Evolutionary conservation across 2,888 invertebrate genomes (phyloP), one percentile per base, ranked within the genome.

Genomic region (Agriopis leucophaearia): DNA sequence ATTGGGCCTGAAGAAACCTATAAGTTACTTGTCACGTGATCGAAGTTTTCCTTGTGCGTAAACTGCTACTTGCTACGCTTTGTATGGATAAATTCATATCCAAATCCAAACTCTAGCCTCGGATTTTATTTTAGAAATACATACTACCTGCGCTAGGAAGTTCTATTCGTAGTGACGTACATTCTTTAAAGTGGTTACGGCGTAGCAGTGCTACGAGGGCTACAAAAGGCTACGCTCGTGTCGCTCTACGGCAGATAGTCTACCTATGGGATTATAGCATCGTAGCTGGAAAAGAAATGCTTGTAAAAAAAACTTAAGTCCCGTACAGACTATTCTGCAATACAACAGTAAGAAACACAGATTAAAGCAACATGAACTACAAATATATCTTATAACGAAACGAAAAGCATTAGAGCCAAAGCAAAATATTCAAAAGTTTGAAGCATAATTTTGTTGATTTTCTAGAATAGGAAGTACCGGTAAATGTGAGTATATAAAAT

Each of bases 201-300:
- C 44, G 55, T 55, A 44, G 48, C 58, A 48, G 13, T 48, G 38
- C 58, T 58, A 58, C 58, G 58, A 47, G 16, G 9, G 35, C 45
- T 55, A 44, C 55, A 27, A 55, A 54, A 42, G 42, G 27, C 13
- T 55, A 55, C 42, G 55, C 42, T 3, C 10, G 18, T 44, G 42
- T 27, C 55, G 42, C 44, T 18, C 18, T 42, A 16, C 38, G 10
- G 38, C 12, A 18, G 18, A 55, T 55, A 8, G 12, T 27, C 27
- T 18, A 18, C 13, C 12, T 47, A 45, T 13, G n/a, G n/a, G 15
- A 51, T n/a, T 51, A n/a, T 13, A 35, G 35, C 50, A 51, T 13
- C 13, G 12, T 7, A 1, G 50, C 5, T 48, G 18, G 35, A 35
- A 27, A 35, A 27, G 50, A 51, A 38, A 38, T 38, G 16, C 38